Evolutionary conservation across 2,113 vertebrate species (phyloP).

Genomic region (Channa argus): DNA sequence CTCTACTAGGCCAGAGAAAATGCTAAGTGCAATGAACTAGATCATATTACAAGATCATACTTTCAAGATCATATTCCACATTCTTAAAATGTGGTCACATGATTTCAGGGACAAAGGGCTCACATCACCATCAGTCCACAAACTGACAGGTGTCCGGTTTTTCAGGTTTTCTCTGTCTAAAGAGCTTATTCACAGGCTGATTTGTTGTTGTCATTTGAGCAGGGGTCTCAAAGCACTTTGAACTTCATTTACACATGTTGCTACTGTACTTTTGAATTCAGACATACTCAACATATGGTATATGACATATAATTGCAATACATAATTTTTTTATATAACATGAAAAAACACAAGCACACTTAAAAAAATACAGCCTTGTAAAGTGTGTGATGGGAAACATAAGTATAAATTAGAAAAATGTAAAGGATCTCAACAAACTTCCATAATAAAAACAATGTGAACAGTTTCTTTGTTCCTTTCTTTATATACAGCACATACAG

Average conservation of each 20-base stretch:
- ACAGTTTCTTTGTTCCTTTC: too few species aligned
- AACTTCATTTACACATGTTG: neutral
- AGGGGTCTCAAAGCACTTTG: neutral
- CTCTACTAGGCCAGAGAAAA: neutral
- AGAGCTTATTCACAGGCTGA: neutral
- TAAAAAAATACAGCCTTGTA: too few species aligned
- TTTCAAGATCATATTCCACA: neutral
- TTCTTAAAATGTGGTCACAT: conserved; percentile 43
- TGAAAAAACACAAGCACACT: too few species aligned
- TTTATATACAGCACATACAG: too few species aligned
- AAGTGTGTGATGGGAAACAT: too few species aligned
- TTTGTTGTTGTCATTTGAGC: neutral
- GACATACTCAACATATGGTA: too few species aligned
- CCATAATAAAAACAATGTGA: too few species aligned
- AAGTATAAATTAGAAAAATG: too few species aligned
- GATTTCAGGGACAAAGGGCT: conserved; percentile 50
- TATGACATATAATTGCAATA: too few species aligned
- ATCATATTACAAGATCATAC: neutral
- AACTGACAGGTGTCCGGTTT: conserved; percentile 42
- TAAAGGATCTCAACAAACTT: too few species aligned
- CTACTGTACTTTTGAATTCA: too few species aligned
- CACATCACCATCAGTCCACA: conserved; percentile 50
- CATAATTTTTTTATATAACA: too few species aligned
- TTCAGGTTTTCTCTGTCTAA: conserved; percentile 54
- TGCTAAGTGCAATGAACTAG: neutral